Evolutionary conservation across 2,888 invertebrate genomes (phyloP), one percentile per base, ranked within the genome.

Genomic region (Biston stratarius): DNA sequence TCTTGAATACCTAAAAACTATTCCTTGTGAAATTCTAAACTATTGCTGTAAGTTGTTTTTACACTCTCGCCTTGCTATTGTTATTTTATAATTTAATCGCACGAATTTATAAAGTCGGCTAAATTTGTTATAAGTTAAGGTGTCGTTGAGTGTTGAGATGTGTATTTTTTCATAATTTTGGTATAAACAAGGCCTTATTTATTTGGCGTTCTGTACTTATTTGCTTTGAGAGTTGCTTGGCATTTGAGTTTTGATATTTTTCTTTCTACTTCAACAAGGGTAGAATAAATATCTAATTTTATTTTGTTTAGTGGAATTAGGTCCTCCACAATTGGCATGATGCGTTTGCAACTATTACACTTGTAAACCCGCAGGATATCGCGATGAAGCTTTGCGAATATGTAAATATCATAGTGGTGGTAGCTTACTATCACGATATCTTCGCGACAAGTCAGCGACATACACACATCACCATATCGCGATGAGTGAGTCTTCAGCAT

Each of bases 61-160:
- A 70, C 73, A 81, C 82, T 84, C 40, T 85, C 79, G 85, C 87
- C 79, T 88, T 84, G 84, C 75, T 86, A 70, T 84, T 85, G 80
- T 84, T 82, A 76, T 75, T 79, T 82, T 84, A 68, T 87, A 82
- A 83, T 86, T 91, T 89, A 86, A 89, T 85, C 91, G 92, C 92
- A 93, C 92, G 92, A 92, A 93, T 92, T 91, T 92, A 92, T 83
- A 75, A 79, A 85, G 80, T 85, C 79, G 82, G 84, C 83, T 83
- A 83, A 86, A 80, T 77, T 79, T 81, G 79, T 82, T 78, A 79
- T 84, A 79, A 79, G 78, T 78, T 82, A 82, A 78, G 80, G 51
- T 64, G 65, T 73, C 69, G 73, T 73, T 73, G 74, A 74, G 70
- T 73, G 71, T 72, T 74, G 60, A 65, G 63, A 72, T 64, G 62